Base-by-base conservation (phyloP, 2,888 invertebrate genomes). In the Lochmaea crataegi region DNA sequence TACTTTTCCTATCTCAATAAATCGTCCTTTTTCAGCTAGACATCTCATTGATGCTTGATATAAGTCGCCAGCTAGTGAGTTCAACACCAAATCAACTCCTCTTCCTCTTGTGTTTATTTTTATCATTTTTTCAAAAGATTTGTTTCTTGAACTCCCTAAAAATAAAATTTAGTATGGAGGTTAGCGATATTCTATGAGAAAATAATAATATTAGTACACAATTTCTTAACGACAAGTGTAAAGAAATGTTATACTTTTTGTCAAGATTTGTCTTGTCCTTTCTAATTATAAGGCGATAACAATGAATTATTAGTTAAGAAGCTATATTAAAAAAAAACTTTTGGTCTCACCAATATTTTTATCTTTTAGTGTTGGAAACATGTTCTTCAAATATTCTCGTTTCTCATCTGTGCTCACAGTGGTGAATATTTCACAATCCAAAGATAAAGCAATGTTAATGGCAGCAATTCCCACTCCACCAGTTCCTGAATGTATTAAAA, bases 1-100 rank as follows among this genome's bases (percentile, higher is more conserved):
- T 81, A 92, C 93, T 86, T 95, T 96, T 53, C 96, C 95, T 76
- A 96, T 95, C 87, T 96, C 96, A 66, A 96, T 85, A 85, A 96
- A 96, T 72, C 92, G 88, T 14, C 96, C 92, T 0, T 88, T 87
- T 2, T 79, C 78, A 0, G 88, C 90, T 11, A 92, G 84, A 77
- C 92, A 92, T 2, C 91, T 87, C 0, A 92, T 84, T 0, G 92
- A 92, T 0, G 92, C 94, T 82, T 91, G 90, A 0, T 98, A 41
- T 85, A 97, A 97, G 53, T 98, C 97, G 81, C 96, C 97, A 0
- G 97, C 92, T 61, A 98, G 87, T 0, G 97, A 97, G 86, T 98
- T 98, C 12, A 96, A 87, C 12, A 98, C 94, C 70, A 97, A 87
- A 83, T 98, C 95, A 0, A 98, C 98, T 56, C 97, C 97, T 79